Conservation (phyloP, 2,113 vertebrate genomes). For the Archilochus colubris region DNA sequence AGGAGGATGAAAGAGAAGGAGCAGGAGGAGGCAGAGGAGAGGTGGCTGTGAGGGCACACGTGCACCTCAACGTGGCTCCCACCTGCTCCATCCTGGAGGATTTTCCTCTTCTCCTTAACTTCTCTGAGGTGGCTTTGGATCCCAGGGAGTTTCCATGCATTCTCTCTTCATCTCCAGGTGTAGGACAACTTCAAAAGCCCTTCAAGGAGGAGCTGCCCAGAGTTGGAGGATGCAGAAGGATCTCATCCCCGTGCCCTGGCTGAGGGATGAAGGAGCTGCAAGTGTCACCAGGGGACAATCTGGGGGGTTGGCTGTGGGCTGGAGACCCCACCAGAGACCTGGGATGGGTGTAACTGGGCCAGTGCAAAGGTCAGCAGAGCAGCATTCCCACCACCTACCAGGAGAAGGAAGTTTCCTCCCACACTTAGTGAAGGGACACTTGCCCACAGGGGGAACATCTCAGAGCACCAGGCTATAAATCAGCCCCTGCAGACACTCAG, state of each 20-base stretch:
- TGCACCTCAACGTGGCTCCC: not conserved
- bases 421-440: fast-evolving
- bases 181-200: not conserved
- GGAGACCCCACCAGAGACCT: not conserved
- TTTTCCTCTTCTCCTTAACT: not conserved
- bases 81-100: not conserved
- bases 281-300: not conserved
- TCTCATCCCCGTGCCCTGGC: not conserved
- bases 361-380: not conserved
- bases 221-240: not conserved
- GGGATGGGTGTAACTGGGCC: not conserved
- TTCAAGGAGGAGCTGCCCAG: not conserved
- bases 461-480: not conserved
- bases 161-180: not conserved
- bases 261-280: not conserved
- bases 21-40: constrained; percentile 1
- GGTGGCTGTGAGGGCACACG: not conserved
- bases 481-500: not conserved
- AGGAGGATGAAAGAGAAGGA: constrained; percentile 31
- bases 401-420: not conserved
- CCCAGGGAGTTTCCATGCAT: not conserved
- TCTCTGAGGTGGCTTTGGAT: not conserved
- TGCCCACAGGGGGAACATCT: not conserved
- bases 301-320: not conserved
- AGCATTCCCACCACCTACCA: not conserved